Evolutionary conservation across 2,113 vertebrate genomes (phyloP), one percentile per base, ranked within the genome.

Genomic region (Ammodytes dubius): DNA sequence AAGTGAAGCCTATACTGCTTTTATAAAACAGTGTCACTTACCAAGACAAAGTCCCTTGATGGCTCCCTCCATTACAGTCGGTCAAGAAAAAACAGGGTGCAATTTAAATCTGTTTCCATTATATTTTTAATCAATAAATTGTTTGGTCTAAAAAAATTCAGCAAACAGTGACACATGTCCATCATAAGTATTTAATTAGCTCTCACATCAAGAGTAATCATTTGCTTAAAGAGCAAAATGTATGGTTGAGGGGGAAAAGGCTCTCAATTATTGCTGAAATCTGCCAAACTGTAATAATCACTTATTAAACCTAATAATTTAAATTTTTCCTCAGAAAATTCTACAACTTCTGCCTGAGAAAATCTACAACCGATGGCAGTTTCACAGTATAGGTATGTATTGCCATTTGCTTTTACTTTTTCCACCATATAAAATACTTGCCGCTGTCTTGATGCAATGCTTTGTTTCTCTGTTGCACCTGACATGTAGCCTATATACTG

Each of bases 301-400:
- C 7, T 37, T 2, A 15, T n/a, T 65, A 6, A 4, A 53, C 4
- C 19, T 43, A 74, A 74, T 64, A 27, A 0, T 61, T 68, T 9
- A 27, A 35, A 89, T 92, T 94, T 88, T 86, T 92, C 19, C 17
- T 74, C 94, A 99, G 98, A 99, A 98, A 97, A 98, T 99, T 95
- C 91, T 99, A 72, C 98, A 99, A 86, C 96, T 97, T 81, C 96
- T 99, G 86, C 98, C 98, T 52, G 98, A 99, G 94, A 97, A 97
- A 93, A 98, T 99, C 95, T 97, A 97, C 95, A 97, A 94, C 91
- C 96, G 97, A 90, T 99, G 98, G 98, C 98, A 99, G 96, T 99
- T 98, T 92, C 98, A 97, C 96, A 99, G 98, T 94, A 99, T 99
- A 97, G 98, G 98, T 99, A 97, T 95, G 96, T 84, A 66, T 56